A percentile compares a stretch with the other conserved stretches of the same genome.
phyloP scores from a whole-genome alignment of 2,888 invertebrate species.

The Bugula neritina region DNA sequence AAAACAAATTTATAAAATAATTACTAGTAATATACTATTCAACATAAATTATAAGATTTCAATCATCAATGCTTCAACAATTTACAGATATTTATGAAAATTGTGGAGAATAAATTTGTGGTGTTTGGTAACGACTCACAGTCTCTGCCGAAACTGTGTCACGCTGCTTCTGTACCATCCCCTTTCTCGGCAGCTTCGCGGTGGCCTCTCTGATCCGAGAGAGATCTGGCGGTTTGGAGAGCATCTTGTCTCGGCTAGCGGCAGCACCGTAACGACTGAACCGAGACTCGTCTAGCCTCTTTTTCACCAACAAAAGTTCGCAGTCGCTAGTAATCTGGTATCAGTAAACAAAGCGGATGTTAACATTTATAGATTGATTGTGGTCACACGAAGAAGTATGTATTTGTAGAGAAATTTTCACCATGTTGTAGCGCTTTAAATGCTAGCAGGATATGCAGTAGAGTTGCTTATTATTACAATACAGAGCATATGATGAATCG shows the following conservation, averaged over 20 bases:
- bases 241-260: not conserved
- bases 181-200: not conserved
- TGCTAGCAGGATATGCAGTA: too few species aligned
- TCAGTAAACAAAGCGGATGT: too few species aligned
- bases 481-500: too few species aligned
- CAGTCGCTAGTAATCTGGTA: constrained; percentile 5
- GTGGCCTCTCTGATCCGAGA: constrained; percentile 23
- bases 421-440: too few species aligned
- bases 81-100: too few species aligned
- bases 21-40: not conserved
- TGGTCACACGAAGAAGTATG: too few species aligned
- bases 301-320: not conserved
- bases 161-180: constrained; percentile 5
- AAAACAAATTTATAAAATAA: not conserved
- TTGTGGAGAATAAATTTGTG: not conserved
- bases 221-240: not conserved
- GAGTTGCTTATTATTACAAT: too few species aligned
- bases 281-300: constrained; percentile 20
- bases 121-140: not conserved
- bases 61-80: too few species aligned
- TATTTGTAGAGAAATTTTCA: too few species aligned
- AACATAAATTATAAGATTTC: too few species aligned
- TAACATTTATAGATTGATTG: too few species aligned
- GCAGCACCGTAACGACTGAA: constrained; percentile 18
- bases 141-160: constrained; percentile 3